Evolutionary conservation across 2,113 vertebrate genomes (phyloP), one percentile per base, ranked within the genome.

Genomic region (Otocyon megalotis): DNA sequence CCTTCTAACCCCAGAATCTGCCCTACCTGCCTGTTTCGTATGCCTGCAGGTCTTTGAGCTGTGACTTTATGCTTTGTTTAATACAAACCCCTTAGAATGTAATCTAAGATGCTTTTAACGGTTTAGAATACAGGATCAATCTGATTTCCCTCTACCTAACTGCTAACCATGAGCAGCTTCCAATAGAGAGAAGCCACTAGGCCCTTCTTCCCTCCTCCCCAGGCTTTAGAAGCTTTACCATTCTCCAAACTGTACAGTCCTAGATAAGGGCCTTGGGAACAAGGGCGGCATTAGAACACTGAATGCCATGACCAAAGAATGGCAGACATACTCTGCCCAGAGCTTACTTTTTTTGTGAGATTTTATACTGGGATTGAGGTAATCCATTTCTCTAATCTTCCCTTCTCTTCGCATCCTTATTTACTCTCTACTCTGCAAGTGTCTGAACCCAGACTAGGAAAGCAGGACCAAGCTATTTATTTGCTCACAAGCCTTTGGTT

Each of bases 71-170:
- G 16, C 54, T 96, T 54, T 91, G 28, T 76, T 97, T 69, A 93
- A 89, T 76, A 60, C 56, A 96, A 71, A 82, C 19, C 19, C 56
- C 63, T 93, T 91, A 81, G 69, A 56, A 96, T 92, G 89, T 94
- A 79, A 94, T 84, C 74, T 82, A 92, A 72, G 74, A 97, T 74
- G 48, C 22, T 96, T 86, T 97, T 74, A 87, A 80, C 32, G 96
- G 48, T 54, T 96, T 54, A 53, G 60, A 92, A 24, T 89, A 2
- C 4, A 76, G 9, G 37, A 71, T 96, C 0, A 0, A 91, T 92
- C 94, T 35, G 54, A 92, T 65, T 24, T 43, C 14, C 22, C 12
- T 91, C 81, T 88, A 88, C 54, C 67, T 94, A 53, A 93, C 20
- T 9, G 24, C 81, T 92, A 84, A 58, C 54, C 32, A 60, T 62